Evolutionary conservation across 2,113 vertebrate species (phyloP).

Genomic region (Callorhinus ursinus): DNA sequence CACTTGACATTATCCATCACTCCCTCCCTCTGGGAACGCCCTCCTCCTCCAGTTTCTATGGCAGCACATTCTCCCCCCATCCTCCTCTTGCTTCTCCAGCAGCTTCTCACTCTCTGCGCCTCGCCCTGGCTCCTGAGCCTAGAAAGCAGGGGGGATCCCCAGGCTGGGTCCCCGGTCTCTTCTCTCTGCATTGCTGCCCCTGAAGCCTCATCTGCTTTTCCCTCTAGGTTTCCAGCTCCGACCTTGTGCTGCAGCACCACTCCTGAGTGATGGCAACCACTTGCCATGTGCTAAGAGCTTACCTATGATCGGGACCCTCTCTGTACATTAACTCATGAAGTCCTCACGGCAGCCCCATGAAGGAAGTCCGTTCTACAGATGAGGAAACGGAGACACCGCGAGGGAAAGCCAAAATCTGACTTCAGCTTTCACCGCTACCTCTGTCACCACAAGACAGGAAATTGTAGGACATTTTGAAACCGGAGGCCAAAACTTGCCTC

Average conservation of each 20-base stretch:
- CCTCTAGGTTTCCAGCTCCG: not conserved
- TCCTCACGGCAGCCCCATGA: not conserved
- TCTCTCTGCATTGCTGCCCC: not conserved
- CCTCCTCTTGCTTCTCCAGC: slow-evolving; percentile 43
- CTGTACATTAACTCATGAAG: not conserved
- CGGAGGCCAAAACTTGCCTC: slow-evolving; percentile 28
- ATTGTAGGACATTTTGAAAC: slow-evolving; percentile 44
- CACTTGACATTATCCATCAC: slow-evolving; percentile 71
- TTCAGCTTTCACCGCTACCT: not conserved
- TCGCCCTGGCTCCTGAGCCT: not conserved
- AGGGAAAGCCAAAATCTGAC: slow-evolving; percentile 46
- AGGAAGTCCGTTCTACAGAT: not conserved
- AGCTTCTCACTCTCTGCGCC: not conserved
- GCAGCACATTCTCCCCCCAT: slow-evolving; percentile 62
- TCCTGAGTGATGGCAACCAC: not conserved
- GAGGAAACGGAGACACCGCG: not conserved
- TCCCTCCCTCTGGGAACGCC: slow-evolving; percentile 68
- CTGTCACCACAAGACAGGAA: not conserved
- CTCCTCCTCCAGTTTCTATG: slow-evolving; percentile 75
- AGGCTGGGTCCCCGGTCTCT: not conserved
- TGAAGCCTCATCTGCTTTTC: not conserved
- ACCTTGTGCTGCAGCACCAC: not conserved
- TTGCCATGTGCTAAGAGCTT: not conserved
- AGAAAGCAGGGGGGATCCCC: not conserved
- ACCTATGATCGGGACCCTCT: not conserved